phyloP scores from a whole-genome alignment of 2,113 vertebrate genomes.

The Planiliza haematocheilus region DNA sequence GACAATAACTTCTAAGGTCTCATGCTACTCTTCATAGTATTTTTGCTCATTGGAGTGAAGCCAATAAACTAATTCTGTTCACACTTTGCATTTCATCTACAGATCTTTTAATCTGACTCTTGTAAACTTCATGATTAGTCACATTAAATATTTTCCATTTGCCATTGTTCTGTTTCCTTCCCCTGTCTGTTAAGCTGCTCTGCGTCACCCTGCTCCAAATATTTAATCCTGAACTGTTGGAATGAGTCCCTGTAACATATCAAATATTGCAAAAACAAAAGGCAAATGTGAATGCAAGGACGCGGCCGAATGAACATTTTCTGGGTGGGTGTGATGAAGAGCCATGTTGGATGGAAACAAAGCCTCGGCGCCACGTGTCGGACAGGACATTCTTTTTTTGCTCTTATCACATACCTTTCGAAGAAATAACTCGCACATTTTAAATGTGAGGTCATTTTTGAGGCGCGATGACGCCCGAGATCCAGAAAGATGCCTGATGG shows the following conservation, averaged over 20 bases:
- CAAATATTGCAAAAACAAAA: slow-evolving; percentile 11
- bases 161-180: background rate
- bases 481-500: background rate
- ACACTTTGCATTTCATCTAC: too few species aligned
- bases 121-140: background rate
- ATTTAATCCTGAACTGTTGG: slow-evolving; percentile 1
- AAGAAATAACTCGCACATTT: background rate
- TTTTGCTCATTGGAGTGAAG: too few species aligned
- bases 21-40: too few species aligned
- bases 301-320: slow-evolving; percentile 4
- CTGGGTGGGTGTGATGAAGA: background rate
- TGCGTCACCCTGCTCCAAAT: background rate
- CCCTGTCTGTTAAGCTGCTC: background rate
- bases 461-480: background rate
- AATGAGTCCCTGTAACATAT: background rate
- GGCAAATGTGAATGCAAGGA: slow-evolving; percentile 16
- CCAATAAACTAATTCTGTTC: too few species aligned
- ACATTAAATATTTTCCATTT: background rate
- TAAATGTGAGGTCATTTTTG: background rate
- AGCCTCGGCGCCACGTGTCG: background rate
- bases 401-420: slow-evolving; percentile 12
- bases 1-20: too few species aligned
- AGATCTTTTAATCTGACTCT: background rate
- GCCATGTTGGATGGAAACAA: background rate
- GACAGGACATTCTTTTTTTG: background rate